phyloP scores from a whole-genome alignment of 2,797 vertebrate species.

The Enteromius trimaculatus region DNA sequence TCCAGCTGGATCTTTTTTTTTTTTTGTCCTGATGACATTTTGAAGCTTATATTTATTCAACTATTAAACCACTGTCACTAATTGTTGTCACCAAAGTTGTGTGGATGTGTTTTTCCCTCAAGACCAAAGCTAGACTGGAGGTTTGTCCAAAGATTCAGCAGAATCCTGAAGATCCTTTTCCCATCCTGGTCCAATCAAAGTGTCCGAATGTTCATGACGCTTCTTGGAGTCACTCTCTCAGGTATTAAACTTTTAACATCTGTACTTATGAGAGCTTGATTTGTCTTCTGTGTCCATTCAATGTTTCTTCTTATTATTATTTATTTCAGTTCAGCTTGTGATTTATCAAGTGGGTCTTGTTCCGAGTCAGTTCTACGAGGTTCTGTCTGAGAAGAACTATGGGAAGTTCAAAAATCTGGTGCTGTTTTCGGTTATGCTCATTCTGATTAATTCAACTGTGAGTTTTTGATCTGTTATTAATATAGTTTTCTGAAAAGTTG shows the following conservation, averaged over 20 bases:
- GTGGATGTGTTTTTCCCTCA: background rate
- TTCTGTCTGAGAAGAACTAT: slow-evolving; percentile 86
- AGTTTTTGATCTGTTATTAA: slow-evolving; percentile 61
- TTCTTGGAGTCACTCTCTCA: slow-evolving; percentile 85
- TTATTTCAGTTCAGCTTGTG: slow-evolving; percentile 87
- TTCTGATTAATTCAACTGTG: slow-evolving; percentile 88
- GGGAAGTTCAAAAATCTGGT: slow-evolving; percentile 82
- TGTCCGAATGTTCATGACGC: slow-evolving; percentile 88
- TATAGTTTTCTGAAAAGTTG: background rate
- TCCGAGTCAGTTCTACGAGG: slow-evolving; percentile 92
- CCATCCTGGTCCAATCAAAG: slow-evolving; percentile 83
- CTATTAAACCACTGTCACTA: background rate
- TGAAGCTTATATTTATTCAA: background rate
- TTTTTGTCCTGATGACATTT: background rate
- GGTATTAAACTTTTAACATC: slow-evolving; percentile 70
- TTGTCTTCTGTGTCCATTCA: background rate
- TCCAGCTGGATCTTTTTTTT: background rate
- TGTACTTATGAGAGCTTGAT: background rate
- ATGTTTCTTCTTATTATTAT: no score
- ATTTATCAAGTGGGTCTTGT: slow-evolving; percentile 95
- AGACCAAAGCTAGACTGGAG: slow-evolving; percentile 83
- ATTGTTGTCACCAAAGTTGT: background rate
- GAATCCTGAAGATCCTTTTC: slow-evolving; percentile 86
- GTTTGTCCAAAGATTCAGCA: slow-evolving; percentile 85
- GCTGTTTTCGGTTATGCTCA: slow-evolving; percentile 80